phyloP scores from a whole-genome alignment of 2,113 vertebrate species.

The Siniperca knerii region DNA sequence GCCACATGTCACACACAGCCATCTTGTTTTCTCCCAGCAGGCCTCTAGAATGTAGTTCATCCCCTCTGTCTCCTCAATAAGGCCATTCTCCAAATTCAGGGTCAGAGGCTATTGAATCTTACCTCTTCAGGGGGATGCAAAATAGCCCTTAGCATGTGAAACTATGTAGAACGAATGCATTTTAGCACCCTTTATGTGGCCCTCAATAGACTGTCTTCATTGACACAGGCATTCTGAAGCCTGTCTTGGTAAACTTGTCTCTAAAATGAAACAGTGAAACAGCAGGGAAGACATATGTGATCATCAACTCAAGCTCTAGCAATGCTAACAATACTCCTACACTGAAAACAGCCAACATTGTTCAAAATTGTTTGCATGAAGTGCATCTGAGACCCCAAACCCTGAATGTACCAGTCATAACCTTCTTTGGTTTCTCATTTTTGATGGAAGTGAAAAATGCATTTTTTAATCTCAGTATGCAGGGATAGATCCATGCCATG shows the following conservation, averaged over 20 bases:
- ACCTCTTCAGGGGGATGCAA: conserved; percentile 71
- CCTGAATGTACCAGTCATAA: conserved; percentile 57
- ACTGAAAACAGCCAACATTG: conserved; percentile 40
- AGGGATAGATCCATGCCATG: conserved; percentile 84
- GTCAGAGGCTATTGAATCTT: conserved; percentile 78
- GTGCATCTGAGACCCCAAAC: conserved; percentile 53
- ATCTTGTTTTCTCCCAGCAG: conserved; percentile 80
- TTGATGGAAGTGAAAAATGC: conserved; percentile 80
- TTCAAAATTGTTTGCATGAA: conserved; percentile 48
- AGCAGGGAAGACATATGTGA: conserved; percentile 59
- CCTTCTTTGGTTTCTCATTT: conserved; percentile 71
- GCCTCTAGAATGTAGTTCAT: conserved; percentile 79
- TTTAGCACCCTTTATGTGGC: conserved; percentile 66
- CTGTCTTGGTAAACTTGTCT: conserved; percentile 73
- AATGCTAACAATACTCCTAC: conserved; percentile 1
- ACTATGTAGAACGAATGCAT: conserved; percentile 78
- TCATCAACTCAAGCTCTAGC: conserved; percentile 33
- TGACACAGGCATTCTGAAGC: conserved; percentile 55
- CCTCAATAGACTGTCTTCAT: conserved; percentile 67
- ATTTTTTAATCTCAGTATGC: conserved; percentile 81
- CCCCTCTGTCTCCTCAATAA: conserved; percentile 68
- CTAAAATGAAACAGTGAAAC: conserved; percentile 63
- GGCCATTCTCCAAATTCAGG: conserved; percentile 76
- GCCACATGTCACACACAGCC: conserved; percentile 81
- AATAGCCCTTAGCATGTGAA: conserved; percentile 74